A percentile compares a stretch with the other conserved stretches of the same genome.
Evolutionary conservation across 2,888 invertebrate genomes (phyloP).

Genomic region (Ormyrus thymus): DNA sequence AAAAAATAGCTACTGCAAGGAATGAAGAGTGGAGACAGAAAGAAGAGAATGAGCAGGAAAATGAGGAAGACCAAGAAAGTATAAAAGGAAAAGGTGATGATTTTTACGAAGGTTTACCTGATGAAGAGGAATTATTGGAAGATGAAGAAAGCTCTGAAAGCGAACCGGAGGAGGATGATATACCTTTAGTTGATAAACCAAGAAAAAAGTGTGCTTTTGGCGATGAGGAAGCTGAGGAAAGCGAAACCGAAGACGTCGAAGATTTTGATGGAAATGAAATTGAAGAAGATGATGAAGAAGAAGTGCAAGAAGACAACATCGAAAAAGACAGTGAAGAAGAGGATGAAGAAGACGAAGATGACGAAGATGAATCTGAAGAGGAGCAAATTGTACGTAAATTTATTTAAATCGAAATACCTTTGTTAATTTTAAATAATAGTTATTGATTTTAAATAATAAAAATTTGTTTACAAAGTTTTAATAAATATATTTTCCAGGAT

Average conservation of each 20-base stretch:
- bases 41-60: conserved; percentile 70
- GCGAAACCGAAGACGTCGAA: conserved; percentile 75
- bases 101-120: conserved; percentile 54
- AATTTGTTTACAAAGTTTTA: background rate
- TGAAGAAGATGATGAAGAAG: conserved; percentile 74
- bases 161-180: conserved; percentile 72
- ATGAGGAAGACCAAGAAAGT: conserved; percentile 69
- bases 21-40: conserved; percentile 83
- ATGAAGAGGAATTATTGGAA: conserved; percentile 64
- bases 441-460: background rate
- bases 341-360: conserved; percentile 74
- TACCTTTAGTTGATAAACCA: conserved; percentile 61
- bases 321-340: conserved; percentile 64
- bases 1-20: conserved; percentile 83
- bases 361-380: conserved; percentile 59
- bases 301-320: conserved; percentile 76
- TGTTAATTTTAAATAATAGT: too few species aligned
- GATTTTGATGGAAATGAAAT: conserved; percentile 74
- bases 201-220: conserved; percentile 70
- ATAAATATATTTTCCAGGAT: background rate
- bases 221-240: conserved; percentile 77
- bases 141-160: conserved; percentile 69
- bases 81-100: conserved; percentile 38
- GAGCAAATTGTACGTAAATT: conserved; percentile 39
- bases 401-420: background rate